phyloP scores from a whole-genome alignment of 2,888 invertebrate species.

The Mechanitis mazaeus region DNA sequence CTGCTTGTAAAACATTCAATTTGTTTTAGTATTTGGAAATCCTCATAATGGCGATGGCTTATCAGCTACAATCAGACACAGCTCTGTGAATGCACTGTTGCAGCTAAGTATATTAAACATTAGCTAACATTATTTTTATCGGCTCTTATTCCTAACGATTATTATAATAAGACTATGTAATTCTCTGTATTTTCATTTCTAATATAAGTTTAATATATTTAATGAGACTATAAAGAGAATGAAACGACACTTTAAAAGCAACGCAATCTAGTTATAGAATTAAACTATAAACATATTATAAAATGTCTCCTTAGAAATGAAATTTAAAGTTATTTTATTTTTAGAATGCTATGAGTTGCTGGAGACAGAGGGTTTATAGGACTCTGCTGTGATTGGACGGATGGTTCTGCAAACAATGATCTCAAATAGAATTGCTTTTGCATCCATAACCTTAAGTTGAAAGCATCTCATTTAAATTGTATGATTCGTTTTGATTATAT shows the following conservation, averaged over 20 bases:
- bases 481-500: constrained; percentile 13
- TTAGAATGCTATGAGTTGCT: constrained; percentile 5
- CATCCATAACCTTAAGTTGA: constrained; percentile 22
- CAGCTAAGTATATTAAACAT: constrained; percentile 18
- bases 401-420: constrained; percentile 22
- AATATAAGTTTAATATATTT: constrained; percentile 1
- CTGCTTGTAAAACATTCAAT: constrained; percentile 59
- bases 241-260: neutral
- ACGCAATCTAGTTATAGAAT: neutral
- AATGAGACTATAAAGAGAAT: neutral
- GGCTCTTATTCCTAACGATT: neutral
- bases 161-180: too few relatives aligned
- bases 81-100: constrained; percentile 15
- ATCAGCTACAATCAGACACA: constrained; percentile 49
- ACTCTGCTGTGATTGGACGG: constrained; percentile 24
- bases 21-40: constrained; percentile 49
- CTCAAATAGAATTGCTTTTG: constrained; percentile 27
- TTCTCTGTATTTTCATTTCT: neutral
- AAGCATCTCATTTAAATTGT: constrained; percentile 16
- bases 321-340: neutral
- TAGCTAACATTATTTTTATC: constrained; percentile 12
- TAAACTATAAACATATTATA: neutral
- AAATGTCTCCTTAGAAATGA: neutral
- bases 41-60: constrained; percentile 54
- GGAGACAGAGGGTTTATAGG: constrained; percentile 17